Base-by-base conservation (phyloP, 2,888 invertebrate genomes). In the Acronicta leporina region DNA sequence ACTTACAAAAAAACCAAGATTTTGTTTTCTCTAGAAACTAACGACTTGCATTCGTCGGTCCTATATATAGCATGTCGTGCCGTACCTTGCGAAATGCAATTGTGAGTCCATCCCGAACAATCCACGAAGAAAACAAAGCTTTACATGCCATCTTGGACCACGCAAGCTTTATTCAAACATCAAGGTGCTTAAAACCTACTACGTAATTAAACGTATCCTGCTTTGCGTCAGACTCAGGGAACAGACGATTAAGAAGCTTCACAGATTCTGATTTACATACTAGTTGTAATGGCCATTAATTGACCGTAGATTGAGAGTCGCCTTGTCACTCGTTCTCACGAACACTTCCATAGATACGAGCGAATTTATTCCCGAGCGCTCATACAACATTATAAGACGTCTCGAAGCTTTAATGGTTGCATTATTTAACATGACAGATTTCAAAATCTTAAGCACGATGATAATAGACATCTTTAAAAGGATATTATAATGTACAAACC, bases 121-220 rank as follows among this genome's bases (percentile, higher is more conserved):
- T 80, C 75, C 73, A 73, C 68, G 64, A 63, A 77, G 77, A 79
- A 81, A 82, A 79, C 61, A 60, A 74, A 75, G 70, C 80, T 81
- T 77, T 78, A 75, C 75, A 76, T 81, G 77, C 75, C 73, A 68
- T 75, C 71, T 75, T 71, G 61, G 67, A 72, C 65, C 69, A 47
- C 30, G 48, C 25, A 56, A 61, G 64, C 74, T 75, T 79, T 84
- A 70, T 84, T 85, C 79, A 80, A 75, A 69, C 74, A 73, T 76
- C 78, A 79, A 74, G 73, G 66, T 80, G 75, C 86, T 86, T 84
- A 86, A 85, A n/a, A n/a, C n/a, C n/a, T 86, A 81, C 78, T 67
- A 81, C 60, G 77, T 83, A 82, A 86, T 84, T 86, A 82, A 83
- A 64, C 60, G 48, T 80, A 86, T 85, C 80, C 81, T 80, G 79